Evolutionary conservation across 2,888 invertebrate genomes (phyloP).

Genomic region (Candidula unifasciata): DNA sequence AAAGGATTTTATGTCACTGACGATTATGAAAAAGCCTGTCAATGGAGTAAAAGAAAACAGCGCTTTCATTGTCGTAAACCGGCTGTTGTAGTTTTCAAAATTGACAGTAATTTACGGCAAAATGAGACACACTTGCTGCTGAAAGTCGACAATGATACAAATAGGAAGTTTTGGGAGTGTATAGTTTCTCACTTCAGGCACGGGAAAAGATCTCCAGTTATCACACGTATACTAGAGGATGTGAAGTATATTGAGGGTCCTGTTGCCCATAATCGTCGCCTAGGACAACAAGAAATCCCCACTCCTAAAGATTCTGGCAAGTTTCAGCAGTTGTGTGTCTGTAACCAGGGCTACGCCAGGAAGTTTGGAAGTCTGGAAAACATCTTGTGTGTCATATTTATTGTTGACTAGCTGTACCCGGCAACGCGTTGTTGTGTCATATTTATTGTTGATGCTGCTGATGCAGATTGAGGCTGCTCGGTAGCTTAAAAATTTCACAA

Average conservation of each 20-base stretch:
- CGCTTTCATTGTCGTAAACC: too few species aligned
- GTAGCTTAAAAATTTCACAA: too few species aligned
- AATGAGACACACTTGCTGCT: neutral
- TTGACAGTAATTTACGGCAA: neutral
- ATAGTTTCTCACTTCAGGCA: conserved; percentile 5
- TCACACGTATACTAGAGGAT: neutral
- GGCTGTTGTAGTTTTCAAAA: conserved; percentile 33
- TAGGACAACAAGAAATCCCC: neutral
- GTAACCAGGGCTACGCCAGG: conserved; percentile 6
- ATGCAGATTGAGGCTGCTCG: too few species aligned
- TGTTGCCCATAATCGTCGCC: neutral
- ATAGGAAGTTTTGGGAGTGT: neutral
- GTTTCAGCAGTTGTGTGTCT: conserved; percentile 19
- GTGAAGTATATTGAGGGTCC: conserved; percentile 17
- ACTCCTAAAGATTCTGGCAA: neutral
- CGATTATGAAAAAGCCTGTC: neutral
- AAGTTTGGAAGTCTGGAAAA: conserved; percentile 13
- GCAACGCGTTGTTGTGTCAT: too few species aligned
- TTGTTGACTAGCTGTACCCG: too few species aligned
- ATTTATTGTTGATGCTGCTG: too few species aligned
- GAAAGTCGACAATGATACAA: neutral
- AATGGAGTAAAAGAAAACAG: neutral
- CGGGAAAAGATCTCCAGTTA: neutral
- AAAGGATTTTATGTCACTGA: conserved; percentile 23
- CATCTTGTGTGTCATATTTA: conserved; percentile 10